Evolutionary conservation across 64 coral and sea anemone species (phyloP), one percentile per base, ranked within the genome.

Genomic region (Orbicella faveolata): DNA sequence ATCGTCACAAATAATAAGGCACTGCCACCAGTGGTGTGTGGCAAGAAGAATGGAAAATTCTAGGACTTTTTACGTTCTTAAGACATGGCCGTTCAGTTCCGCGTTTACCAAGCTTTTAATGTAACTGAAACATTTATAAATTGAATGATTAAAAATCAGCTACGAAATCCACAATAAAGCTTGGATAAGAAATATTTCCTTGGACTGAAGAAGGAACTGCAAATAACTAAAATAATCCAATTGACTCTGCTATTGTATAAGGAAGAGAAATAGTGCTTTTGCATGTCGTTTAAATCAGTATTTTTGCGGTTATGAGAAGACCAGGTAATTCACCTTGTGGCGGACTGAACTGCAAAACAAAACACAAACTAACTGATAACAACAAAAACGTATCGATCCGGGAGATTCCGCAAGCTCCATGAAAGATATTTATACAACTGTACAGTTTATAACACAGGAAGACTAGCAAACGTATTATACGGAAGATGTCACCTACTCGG

Each of bases 211-310:
- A 51, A 72, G 21, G 4, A 52, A 30, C 2, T 52, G 21, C 37
- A 21, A 26, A 59, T 25, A 70, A 85, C 36, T 13, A 14, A 85
- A 72, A 85, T 6, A 33, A 72, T 15, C n/a, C 6, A 11, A 10
- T 3, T 82, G 61, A 82, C 36, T 57, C 20, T 61, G 2, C 57
- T 82, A 26, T 9, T 82, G 1, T 34, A 39, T 78, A 39, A 11
- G 3, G 59, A 59, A 11, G 26, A 12, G 1, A 41, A 66, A 34
- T 64, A 23, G 61, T 73, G 5, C 72, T 85, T 23, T 26, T 51
- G 65, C 44, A 72, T 72, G 73, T 72, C 4, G 36, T 85, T 36
- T 72, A 85, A 67, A 72, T 85, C 63, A 85, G 21, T 39, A 36
- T 67, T 67, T 68, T 14, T 67, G 81, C 13, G 61, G 61, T 83